These are phyloP conservation scores for Setipinna tenuifilis DNA, from an alignment of 2,797 vertebrate species.

Conservation along the genomic window DNA sequence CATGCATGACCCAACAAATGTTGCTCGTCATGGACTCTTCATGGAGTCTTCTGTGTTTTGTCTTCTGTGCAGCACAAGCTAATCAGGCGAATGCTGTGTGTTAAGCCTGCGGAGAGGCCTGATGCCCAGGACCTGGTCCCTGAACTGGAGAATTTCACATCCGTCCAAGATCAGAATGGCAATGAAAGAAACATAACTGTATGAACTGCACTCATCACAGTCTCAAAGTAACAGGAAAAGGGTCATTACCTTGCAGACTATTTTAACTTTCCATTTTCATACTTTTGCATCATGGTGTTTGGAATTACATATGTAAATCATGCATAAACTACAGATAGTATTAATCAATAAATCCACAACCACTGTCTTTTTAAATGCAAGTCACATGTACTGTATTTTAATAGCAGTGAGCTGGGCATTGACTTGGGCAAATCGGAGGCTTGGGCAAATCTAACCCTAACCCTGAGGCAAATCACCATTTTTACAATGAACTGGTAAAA, in stretches of 20 bases:
- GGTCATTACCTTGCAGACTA: background rate
- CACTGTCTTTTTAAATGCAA: background rate
- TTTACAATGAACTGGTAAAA: too few species aligned
- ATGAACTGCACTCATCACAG: background rate
- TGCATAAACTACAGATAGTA: background rate
- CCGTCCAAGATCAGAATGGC: background rate
- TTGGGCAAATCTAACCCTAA: too few species aligned
- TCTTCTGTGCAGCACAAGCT: constrained; percentile 53
- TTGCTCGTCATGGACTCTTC: too few species aligned
- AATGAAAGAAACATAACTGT: background rate
- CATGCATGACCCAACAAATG: too few species aligned
- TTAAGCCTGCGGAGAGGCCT: constrained; percentile 59
- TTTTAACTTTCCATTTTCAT: background rate
- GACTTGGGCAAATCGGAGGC: too few species aligned
- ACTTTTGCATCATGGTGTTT: background rate
- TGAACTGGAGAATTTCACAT: constrained; percentile 43
- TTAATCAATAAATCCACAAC: background rate
- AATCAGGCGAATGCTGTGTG: constrained; percentile 64
- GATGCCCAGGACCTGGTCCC: constrained; percentile 52
- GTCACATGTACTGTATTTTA: too few species aligned
- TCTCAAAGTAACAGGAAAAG: background rate
- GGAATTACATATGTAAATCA: background rate
- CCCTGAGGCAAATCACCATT: too few species aligned
- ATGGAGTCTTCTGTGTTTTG: background rate
- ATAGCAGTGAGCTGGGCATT: too few species aligned